These are phyloP conservation scores for Empidonax traillii DNA, from an alignment of 2,113 vertebrate species.

Conservation along the genomic window DNA sequence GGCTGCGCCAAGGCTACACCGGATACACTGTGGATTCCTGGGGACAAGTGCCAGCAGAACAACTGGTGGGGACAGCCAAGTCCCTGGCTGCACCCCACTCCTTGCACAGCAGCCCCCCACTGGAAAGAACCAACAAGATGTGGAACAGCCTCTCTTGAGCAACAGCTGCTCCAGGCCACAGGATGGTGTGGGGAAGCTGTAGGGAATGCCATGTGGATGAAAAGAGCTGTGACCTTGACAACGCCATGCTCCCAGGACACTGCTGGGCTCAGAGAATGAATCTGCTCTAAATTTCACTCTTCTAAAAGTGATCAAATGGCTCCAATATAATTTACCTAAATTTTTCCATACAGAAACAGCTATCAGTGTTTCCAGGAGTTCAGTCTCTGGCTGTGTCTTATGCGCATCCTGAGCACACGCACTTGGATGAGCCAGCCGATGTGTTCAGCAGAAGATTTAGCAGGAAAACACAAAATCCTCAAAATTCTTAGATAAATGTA, in stretches of 20 bases:
- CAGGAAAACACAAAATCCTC: neutral
- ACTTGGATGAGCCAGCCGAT: neutral
- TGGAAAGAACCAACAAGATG: neutral
- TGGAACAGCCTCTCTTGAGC: neutral
- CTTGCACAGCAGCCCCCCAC: neutral
- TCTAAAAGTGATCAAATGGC: neutral
- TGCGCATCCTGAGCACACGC: fast-evolving
- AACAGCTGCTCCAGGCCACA: fast-evolving
- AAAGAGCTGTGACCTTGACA: neutral
- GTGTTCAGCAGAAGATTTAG: neutral
- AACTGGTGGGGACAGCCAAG: neutral
- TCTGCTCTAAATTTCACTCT: neutral
- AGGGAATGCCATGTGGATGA: fast-evolving
- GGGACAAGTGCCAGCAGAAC: fast-evolving
- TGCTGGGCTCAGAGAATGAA: neutral
- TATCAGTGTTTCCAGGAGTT: neutral
- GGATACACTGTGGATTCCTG: neutral
- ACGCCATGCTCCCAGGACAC: fast-evolving
- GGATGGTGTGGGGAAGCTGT: neutral
- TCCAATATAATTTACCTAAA: neutral
- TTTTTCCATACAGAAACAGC: neutral
- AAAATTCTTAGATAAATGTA: neutral
- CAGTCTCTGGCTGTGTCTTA: neutral
- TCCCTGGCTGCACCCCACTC: neutral
- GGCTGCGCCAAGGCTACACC: fast-evolving